A percentile compares a stretch with the other conserved stretches of the same genome.
Evolutionary conservation across 2,113 vertebrate species (phyloP).

Genomic region (Cyrtonyx montezumae): DNA sequence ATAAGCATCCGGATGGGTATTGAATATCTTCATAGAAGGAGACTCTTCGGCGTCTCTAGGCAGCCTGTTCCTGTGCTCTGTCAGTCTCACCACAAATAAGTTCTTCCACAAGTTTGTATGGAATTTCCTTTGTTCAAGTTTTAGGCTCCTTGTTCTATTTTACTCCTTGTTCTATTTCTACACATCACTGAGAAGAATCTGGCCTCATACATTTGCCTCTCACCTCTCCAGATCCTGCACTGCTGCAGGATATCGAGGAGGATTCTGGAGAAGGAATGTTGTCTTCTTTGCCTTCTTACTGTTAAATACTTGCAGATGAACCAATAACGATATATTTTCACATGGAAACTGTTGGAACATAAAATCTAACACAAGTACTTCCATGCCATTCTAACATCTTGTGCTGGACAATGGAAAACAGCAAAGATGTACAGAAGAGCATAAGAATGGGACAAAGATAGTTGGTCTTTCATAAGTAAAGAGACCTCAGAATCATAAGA

Average conservation of each 20-base stretch:
- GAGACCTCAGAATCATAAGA: too few species aligned
- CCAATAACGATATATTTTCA: neutral
- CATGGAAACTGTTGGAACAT: neutral
- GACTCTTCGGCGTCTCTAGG: too few species aligned
- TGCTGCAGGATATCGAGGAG: neutral
- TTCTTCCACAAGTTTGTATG: too few species aligned
- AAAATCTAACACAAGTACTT: neutral
- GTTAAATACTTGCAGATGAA: neutral
- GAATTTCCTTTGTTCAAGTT: too few species aligned
- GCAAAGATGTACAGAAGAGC: neutral
- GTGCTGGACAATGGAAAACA: neutral
- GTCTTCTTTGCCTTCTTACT: neutral
- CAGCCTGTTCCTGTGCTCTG: too few species aligned
- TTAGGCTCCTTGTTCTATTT: too few species aligned
- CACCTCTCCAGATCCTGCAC: neutral
- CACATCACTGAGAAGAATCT: too few species aligned
- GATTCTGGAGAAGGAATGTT: neutral
- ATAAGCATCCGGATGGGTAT: too few species aligned
- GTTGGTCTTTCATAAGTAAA: neutral
- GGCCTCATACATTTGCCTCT: too few species aligned
- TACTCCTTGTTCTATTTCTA: too few species aligned
- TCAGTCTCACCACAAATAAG: too few species aligned
- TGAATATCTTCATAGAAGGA: too few species aligned
- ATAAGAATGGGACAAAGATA: neutral
- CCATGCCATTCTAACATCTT: neutral